Evolutionary conservation across 1,140 invertebrate genomes (phyloP), one percentile per base, ranked within the genome.

Genomic region (Hycleus cichorii): DNA sequence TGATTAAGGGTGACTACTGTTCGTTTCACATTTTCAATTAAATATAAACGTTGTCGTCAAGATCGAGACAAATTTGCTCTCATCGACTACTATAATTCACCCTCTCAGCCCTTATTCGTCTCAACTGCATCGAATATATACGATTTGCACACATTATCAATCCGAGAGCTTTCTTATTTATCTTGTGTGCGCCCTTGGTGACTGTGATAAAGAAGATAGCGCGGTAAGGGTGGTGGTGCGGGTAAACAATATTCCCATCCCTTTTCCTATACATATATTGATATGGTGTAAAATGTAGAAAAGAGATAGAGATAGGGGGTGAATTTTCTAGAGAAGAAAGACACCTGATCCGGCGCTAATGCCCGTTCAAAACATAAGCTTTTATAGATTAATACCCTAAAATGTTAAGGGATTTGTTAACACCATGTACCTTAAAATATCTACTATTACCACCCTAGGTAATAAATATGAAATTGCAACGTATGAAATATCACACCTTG

Each of bases 401-500:
- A 54, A 32, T 40, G 46, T 56, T 40, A 11, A 47, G 60, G 60
- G 60, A 63, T 63, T 63, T 63, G 60, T 59, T 57, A 56, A 56
- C 60, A 63, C 53, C 42, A 47, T 53, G 56, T 42, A 40, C 32
- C 46, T n/a, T 49, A 49, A 26, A 49, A 40, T 8, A 32, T 26
- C 25, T 4, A 32, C 32, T 32, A 32, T 32, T 32, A 32, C 49
- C 49, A 10, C 42, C 11, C 26, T 47, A 25, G 27, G 32, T 57
- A 57, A 59, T 63, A 55, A 63, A 63, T 63, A 63, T 59, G 60
- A 51, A 63, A 63, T 63, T 59, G 55, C 52, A 49, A 9, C 45
- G 47, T 54, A 63, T 63, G 60, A 63, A 63, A 63, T 63, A 63
- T 63, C 60, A 63, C 57, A 59, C 57, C 55, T 58, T 52, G 49